These are phyloP conservation scores for Metallyticus violacea DNA, from an alignment of 2,888 invertebrate genomes.

Conservation along the genomic window DNA sequence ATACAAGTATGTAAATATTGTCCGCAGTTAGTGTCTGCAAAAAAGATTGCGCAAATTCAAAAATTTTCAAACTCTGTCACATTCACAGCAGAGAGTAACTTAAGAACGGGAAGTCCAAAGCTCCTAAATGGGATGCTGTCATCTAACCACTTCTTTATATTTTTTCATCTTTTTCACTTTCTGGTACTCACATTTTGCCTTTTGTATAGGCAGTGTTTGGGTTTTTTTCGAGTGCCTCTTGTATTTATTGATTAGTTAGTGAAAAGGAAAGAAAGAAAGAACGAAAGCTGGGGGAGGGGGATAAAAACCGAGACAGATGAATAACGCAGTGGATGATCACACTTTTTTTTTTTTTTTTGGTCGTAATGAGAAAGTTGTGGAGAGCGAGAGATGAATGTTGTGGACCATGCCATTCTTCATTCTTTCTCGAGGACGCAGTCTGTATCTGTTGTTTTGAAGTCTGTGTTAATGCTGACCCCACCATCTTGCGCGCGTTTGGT, in stretches of 20 bases:
- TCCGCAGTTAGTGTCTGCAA: too few species aligned
- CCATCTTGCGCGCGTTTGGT: background rate
- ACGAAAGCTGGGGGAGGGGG: background rate
- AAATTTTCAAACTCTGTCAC: too few species aligned
- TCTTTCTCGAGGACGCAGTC: background rate
- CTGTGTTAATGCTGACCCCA: background rate
- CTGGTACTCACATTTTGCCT: background rate
- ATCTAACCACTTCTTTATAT: background rate
- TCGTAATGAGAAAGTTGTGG: background rate
- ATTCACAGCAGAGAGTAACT: too few species aligned
- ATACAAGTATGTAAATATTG: too few species aligned
- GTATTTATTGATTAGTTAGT: background rate
- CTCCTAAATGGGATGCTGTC: background rate
- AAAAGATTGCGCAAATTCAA: too few species aligned
- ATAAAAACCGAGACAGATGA: background rate
- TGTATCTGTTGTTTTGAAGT: background rate
- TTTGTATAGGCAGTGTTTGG: background rate
- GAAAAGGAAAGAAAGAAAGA: background rate
- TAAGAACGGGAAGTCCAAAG: too few species aligned
- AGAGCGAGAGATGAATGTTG: background rate
- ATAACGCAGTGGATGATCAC: background rate
- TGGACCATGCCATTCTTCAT: background rate
- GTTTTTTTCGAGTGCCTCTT: background rate
- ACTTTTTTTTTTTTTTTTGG: too few species aligned
- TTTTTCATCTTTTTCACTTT: background rate